These are phyloP conservation scores for Melipona quadrifasciata DNA, from an alignment of 1,140 invertebrate species.

Conservation along the genomic window DNA sequence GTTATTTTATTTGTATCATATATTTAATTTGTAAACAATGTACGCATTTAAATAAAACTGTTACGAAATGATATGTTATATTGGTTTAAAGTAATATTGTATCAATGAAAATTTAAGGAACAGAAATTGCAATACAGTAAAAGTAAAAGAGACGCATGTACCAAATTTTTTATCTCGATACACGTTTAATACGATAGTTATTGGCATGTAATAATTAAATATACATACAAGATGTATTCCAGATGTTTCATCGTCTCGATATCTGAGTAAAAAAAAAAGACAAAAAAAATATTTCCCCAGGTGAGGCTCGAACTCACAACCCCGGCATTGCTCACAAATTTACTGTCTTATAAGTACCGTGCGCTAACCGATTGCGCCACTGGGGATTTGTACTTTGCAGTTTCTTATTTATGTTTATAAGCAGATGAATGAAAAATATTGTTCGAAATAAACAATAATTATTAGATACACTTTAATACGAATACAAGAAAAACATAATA, in stretches of 20 bases:
- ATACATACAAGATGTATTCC: not conserved
- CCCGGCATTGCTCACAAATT: constrained; percentile 94
- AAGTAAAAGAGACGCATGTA: constrained; percentile 77
- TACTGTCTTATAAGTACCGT: constrained; percentile 98
- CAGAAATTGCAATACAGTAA: not conserved
- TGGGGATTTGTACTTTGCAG: constrained; percentile 83
- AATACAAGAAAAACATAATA: not conserved
- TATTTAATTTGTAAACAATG: constrained; percentile 30
- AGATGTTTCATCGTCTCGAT: not conserved
- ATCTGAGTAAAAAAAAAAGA: not conserved
- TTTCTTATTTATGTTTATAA: constrained; percentile 40
- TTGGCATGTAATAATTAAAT: too few species aligned
- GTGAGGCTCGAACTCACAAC: constrained; percentile 99
- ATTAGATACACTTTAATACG: not conserved
- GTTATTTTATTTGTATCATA: constrained; percentile 22
- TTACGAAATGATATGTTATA: not conserved
- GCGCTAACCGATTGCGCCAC: constrained; percentile 99
- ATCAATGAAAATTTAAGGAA: not conserved
- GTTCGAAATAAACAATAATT: not conserved
- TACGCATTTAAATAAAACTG: constrained; percentile 39
- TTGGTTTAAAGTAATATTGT: not conserved
- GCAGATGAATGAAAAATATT: not conserved
- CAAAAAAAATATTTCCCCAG: constrained; percentile 89
- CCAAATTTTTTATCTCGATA: not conserved
- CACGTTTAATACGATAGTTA: not conserved